A percentile compares a stretch with the other conserved stretches of the same genome.
Conservation (phyloP, 2,888 invertebrate species). For the Formica aserva region DNA sequence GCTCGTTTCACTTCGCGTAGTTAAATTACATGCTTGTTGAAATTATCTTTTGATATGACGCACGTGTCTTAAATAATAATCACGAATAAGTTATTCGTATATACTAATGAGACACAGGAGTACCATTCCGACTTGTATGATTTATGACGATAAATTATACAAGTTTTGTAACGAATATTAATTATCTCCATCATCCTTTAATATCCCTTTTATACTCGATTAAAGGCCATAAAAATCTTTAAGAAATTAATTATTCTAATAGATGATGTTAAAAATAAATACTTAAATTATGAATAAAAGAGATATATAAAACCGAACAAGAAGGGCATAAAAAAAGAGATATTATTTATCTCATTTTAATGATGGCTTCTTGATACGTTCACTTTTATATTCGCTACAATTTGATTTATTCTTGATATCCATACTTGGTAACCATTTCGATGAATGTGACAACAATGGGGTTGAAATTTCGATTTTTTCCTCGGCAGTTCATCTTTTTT, state of each 20-base stretch:
- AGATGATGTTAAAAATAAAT: neutral
- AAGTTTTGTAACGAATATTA: neutral
- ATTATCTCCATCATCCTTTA: neutral
- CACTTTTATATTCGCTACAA: neutral
- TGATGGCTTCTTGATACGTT: neutral
- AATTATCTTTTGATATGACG: conserved; percentile 37
- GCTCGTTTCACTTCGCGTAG: conserved; percentile 8
- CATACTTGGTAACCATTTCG: conserved; percentile 48
- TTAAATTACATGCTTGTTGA: conserved; percentile 38
- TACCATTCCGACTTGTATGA: neutral
- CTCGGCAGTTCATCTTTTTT: conserved; percentile 49
- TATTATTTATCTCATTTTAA: neutral
- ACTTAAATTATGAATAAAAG: neutral
- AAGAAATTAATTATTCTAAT: neutral
- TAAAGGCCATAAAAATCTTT: neutral
- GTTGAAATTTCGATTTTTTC: conserved; percentile 68
- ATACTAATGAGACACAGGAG: neutral
- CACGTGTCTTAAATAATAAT: conserved; percentile 35
- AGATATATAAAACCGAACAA: neutral
- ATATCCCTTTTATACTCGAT: neutral
- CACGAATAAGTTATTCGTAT: conserved; percentile 1
- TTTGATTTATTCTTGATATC: conserved; percentile 29
- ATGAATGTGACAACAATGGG: conserved; percentile 54
- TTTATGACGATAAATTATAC: neutral
- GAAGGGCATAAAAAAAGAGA: neutral